Evolutionary conservation across 2,113 vertebrate genomes (phyloP).

Genomic region (Naja naja): DNA sequence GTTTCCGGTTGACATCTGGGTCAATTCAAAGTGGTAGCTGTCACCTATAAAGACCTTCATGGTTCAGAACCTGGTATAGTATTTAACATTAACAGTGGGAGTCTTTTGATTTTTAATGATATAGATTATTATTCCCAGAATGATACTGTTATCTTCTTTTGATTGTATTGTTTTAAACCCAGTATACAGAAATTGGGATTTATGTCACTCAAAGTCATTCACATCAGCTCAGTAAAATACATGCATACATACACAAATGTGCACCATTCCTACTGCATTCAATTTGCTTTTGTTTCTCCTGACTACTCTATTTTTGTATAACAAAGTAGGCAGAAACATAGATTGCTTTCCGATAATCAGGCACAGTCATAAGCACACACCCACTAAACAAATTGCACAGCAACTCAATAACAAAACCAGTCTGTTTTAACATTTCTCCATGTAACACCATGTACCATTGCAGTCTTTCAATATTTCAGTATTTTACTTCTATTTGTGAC

Average conservation of each 20-base stretch:
- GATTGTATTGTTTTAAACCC: background rate
- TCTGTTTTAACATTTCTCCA: background rate
- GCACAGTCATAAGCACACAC: background rate
- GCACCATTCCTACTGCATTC: background rate
- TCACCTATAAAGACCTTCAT: background rate
- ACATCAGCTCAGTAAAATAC: background rate
- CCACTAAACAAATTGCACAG: background rate
- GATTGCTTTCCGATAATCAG: background rate
- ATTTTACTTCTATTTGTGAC: background rate
- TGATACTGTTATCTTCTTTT: background rate
- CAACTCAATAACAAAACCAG: background rate
- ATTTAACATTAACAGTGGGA: background rate
- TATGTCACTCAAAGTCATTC: background rate
- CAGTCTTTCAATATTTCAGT: background rate
- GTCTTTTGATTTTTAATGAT: background rate
- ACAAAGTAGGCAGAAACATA: background rate
- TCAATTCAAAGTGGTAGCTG: background rate
- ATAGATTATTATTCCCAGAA: background rate
- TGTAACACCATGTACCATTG: background rate
- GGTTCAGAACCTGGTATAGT: background rate
- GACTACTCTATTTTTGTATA: background rate
- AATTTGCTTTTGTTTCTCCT: background rate
- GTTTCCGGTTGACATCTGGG: background rate
- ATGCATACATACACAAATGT: background rate
- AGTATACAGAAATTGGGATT: background rate